Evolutionary conservation across 2,888 invertebrate species (phyloP), one percentile per base, ranked within the genome.

Genomic region (Hylaea fasciaria): DNA sequence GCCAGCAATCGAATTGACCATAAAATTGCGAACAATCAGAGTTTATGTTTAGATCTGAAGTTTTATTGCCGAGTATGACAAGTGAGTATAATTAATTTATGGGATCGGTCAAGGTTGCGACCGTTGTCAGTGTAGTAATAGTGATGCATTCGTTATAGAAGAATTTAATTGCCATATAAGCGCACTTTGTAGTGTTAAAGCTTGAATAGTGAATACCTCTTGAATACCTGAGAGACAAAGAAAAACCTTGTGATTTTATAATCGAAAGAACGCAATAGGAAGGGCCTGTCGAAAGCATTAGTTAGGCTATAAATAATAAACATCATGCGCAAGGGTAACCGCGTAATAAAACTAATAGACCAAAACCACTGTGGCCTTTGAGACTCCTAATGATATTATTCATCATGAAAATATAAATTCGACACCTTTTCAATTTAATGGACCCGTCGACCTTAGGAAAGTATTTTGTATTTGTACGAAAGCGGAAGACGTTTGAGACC

Each of bases 271-370:
- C 67, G 70, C 66, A 70, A 72, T 76, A 77, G 75, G 77, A 82
- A 85, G 84, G 82, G 83, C 73, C 80, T 78, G 73, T 79, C 76
- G 80, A 85, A 85, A 83, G 81, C 56, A 63, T 69, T 58, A 76
- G 72, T 73, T 74, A 74, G 72, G 73, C 71, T 72, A 75, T 79
- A 78, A 80, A 80, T 78, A 77, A 78, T 75, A 77, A 80, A 81
- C 74, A 77, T 77, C 78, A 66, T 69, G 79, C 66, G 81, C 90
- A 90, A 91, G 91, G 91, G 86, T 85, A 90, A 90, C 89, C 73
- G 75, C 87, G 78, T 86, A 82, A 91, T 91, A 86, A 89, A 91
- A 85, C 80, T 82, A 85, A 86, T 87, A 85, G 80, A 79, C 81
- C 78, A 83, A 86, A 85, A 83, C 79, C 48, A 77, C 64, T 80